phyloP scores from a whole-genome alignment of 2,888 invertebrate species.

The Electrophaes corylata region DNA sequence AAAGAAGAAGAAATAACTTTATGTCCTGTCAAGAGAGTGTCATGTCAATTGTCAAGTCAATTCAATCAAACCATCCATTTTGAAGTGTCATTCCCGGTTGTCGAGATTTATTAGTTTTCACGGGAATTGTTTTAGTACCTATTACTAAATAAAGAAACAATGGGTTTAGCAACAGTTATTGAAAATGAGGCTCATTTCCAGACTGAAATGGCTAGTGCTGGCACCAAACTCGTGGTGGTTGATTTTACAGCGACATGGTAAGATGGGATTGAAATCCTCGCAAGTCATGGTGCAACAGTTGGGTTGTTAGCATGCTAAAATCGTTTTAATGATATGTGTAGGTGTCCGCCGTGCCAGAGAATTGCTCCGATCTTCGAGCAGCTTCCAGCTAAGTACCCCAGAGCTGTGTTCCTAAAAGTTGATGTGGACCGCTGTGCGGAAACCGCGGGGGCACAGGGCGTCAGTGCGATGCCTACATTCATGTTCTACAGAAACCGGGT shows the following conservation, averaged over 20 bases:
- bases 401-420: slow-evolving; percentile 96
- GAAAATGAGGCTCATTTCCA: slow-evolving; percentile 93
- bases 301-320: slow-evolving; percentile 30
- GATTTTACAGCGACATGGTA: slow-evolving; percentile 98
- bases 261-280: slow-evolving; percentile 64
- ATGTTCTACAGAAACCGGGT: slow-evolving; percentile 95
- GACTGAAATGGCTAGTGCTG: slow-evolving; percentile 92
- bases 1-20: background rate
- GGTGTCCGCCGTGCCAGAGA: slow-evolving; percentile 98
- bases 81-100: slow-evolving; percentile 53
- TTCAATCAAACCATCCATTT: slow-evolving; percentile 40
- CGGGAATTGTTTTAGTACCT: slow-evolving; percentile 25
- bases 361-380: slow-evolving; percentile 97
- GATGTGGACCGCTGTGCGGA: slow-evolving; percentile 97
- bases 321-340: slow-evolving; percentile 55
- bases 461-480: slow-evolving; percentile 99
- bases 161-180: slow-evolving; percentile 86
- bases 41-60: background rate
- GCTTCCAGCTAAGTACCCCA: slow-evolving; percentile 93
- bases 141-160: slow-evolving; percentile 53
- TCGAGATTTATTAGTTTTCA: background rate
- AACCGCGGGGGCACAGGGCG: slow-evolving; percentile 93
- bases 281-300: slow-evolving; percentile 62
- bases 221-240: slow-evolving; percentile 94
- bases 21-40: background rate